Base-by-base conservation (phyloP, 64 coral and sea anemone species). In the Acropora tenuis region DNA sequence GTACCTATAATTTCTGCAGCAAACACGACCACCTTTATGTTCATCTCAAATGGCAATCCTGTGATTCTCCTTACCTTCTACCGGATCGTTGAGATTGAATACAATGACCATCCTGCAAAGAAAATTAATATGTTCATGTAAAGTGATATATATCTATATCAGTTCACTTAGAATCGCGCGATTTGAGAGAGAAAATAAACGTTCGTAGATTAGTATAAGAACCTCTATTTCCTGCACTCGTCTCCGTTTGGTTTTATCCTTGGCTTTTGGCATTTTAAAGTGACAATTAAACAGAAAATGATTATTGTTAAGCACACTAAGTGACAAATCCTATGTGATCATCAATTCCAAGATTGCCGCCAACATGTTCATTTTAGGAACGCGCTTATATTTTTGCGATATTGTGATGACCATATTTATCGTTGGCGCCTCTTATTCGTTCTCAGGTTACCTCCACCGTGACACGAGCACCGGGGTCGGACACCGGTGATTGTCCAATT, bases 191-290 rank as follows among this genome's bases (percentile, higher is more conserved):
- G 47, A 7, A 60, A 76, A 3, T 3, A 40, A 41, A 44, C 68
- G 65, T 18, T 57, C 18, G 30, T 30, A 63, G 2, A 8, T 9
- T 45, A 83, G 6, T n/a, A 48, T 40, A 65, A n/a, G 53, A 48
- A 93, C 91, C 75, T 93, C 91, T 69, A 87, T 46, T 57, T 84
- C 76, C 10, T 93, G 83, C 12, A 87, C 7, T 71, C 48, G 42
- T 76, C 73, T 79, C 30, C 76, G 69, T 78, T 79, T 87, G 41
- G 68, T 86, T 58, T 93, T 86, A 46, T 87, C 80, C 58, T 79
- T 78, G 16, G 75, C 91, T 93, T 86, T 93, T n/a, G 91, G 91
- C 91, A 93, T 93, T 20, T 13, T 87, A 63, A 63, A 10, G 60
- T 63, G 16, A 63, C 1, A 63, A 63, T 63, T 63, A 13, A 8